These are phyloP conservation scores for Calidris pygmaea DNA, from an alignment of 2,113 vertebrate genomes.

Conservation along the genomic window DNA sequence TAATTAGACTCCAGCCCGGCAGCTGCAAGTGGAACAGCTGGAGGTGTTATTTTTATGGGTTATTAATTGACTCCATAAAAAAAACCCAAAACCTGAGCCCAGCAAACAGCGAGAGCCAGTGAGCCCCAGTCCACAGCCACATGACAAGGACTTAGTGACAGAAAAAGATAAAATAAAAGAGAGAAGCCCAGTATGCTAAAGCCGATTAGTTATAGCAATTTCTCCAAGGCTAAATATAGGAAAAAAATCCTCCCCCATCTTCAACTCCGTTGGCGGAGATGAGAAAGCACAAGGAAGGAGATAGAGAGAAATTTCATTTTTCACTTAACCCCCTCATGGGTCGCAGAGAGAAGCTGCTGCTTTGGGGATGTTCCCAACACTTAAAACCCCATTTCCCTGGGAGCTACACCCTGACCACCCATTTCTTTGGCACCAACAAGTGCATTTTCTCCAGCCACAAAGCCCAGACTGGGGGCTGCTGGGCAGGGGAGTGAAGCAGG, in stretches of 20 bases:
- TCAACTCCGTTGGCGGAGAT: not conserved
- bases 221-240: constrained; percentile 44
- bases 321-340: not conserved
- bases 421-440: not conserved
- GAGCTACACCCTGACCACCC: not conserved
- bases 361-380: not conserved
- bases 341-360: not conserved
- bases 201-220: constrained; percentile 39
- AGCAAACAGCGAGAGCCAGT: not conserved
- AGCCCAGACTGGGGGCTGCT: not conserved
- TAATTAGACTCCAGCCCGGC: not conserved
- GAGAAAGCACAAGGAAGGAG: not conserved
- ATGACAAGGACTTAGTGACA: not conserved
- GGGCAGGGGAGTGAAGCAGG: not conserved
- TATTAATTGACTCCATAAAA: constrained; percentile 30
- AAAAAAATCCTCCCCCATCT: constrained; percentile 33
- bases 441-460: not conserved
- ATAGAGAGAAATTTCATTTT: constrained; percentile 7
- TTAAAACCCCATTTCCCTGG: not conserved
- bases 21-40: constrained; percentile 40
- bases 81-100: not conserved
- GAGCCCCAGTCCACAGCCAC: not conserved
- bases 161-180: constrained; percentile 52
- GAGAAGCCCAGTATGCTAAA: not conserved
- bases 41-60: constrained; percentile 27